Evolutionary conservation across 1,140 invertebrate species (phyloP), one percentile per base, ranked within the genome.

Genomic region (Zaprionus vittiger): DNA sequence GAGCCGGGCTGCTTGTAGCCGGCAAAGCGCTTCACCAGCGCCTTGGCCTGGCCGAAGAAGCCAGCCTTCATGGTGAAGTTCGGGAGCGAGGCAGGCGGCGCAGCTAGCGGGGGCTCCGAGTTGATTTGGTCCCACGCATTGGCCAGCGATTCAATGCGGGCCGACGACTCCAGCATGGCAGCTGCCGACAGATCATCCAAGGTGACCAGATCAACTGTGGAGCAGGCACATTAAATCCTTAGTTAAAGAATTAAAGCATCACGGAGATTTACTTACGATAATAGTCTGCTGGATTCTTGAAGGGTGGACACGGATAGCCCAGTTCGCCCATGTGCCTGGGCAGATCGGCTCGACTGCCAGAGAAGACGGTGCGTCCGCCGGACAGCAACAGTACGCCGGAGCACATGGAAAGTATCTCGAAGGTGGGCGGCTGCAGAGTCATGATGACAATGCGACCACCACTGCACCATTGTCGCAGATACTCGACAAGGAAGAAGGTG

Each of bases 211-310:
- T 99, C 98, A 92, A 99, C 97, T 98, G 93, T 94, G 81, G 73
- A 72, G 11, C 28, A 20, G 17, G 34, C 9, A 0, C 31, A 15
- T 24, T 3, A 52, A n/a, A 66, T 52, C 1, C 17, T 59, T 12
- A 5, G 2, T 1, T 9, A n/a, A n/a, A 3, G 9, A 6, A 41
- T 12, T 12, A 2, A 14, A 5, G 1, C 4, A 47, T 1, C 0
- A 22, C 1, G 1, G 12, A 22, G 11, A 1, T 47, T 15, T 78
- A 95, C 96, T 95, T 93, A 98, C 98, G 94, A 92, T 99, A 99
- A 92, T 99, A 99, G 94, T 99, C 98, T 1, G 97, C 98, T 55
- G 98, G 98, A 93, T 99, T 99, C 93, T 99, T 99, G 91, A 97
- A 99, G 0, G 97, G 96, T 14, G 98, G 98, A 93, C 98, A 99